Base-by-base conservation (phyloP, 2,113 vertebrate species). In the Rostratula benghalensis region DNA sequence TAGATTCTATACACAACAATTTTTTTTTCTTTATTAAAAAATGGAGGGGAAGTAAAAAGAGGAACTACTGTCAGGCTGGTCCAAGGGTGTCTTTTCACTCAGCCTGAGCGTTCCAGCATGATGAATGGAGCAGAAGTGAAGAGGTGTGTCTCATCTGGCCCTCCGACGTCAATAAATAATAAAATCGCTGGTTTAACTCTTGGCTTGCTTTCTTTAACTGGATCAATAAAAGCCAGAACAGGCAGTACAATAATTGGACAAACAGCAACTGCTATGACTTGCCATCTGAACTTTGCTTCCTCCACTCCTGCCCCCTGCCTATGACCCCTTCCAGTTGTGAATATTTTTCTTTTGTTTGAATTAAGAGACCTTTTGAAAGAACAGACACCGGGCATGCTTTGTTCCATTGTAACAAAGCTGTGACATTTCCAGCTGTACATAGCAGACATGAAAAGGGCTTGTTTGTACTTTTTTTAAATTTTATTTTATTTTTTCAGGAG, bases 271-370 rank as follows among this genome's bases (percentile, higher is more conserved):
- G 61, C 85, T 93, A 79, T 74, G 90, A 68, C 54, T 84, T 96
- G 87, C 90, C 68, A 75, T 91, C 70, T 95, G 90, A 96, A 94
- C 89, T 95, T 93, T 28, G 68, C 89, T 95, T 95, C 87, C 51
- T 95, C 46, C 37, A 13, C 51, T 93, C 67, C 67, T 0, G 3
- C 80, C 64, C 82, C 74, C 67, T 86, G 86, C 77, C 71, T 82
- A 65, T 0, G 24, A 88, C 83, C 94, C 67, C 89, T 94, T 97
- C 96, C 93, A 97, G 86, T 96, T 96, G 93, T 90, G 95, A 95
- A 67, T 84, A 89, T 96, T 95, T 95, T 91, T 86, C 92, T 91
- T 92, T 94, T 97, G 70, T 96, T 95, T 95, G 93, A 92, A 81
- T 96, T 96, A 81, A 93, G 89, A 83, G 94, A 90, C 59, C 77